Evolutionary conservation across 2,113 vertebrate species (phyloP), one percentile per base, ranked within the genome.

Genomic region (Eretmochelys imbricata): DNA sequence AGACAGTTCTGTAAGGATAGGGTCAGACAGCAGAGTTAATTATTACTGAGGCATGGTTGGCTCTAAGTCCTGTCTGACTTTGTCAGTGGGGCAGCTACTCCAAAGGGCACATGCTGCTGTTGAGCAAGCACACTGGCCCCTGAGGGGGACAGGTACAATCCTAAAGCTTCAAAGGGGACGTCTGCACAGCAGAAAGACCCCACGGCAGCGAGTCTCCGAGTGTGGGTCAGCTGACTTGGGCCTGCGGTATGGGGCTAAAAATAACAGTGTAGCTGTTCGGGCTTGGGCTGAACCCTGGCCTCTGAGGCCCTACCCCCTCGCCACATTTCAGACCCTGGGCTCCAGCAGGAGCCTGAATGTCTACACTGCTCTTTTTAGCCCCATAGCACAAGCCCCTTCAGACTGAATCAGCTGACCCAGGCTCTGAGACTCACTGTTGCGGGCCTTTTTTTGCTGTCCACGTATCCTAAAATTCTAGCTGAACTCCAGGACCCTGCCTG

Each of bases 11-110:
- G 1, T 27, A 82, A 46, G 4, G 3, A 54, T 6, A 20, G 62
- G 79, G 46, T 22, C 82, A 78, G 20, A 13, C 83, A 31, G 35
- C 0, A 0, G 69, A 20, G 92, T 98, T 97, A 98, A 98, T 97
- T 20, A 97, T 97, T 97, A 92, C 65, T 9, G 53, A 48, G 62
- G 51, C 48, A n/a, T 10, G 25, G 0, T 9, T 2, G 4, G 42
- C 88, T 89, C 42, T 0, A 2, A 27, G 69, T 78, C 53, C 50
- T 53, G 80, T 57, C 78, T 51, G 69, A 4, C 35, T 54, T 49
- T 69, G 38, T 80, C 82, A 80, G 5, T 20, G 22, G 50, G 91
- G 14, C 9, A 0, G 1, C 69, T 87, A 82, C 75, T 90, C 75
- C n/a, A 12, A 72, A 84, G 92, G 8, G 20, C 53, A 79, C 38